Evolutionary conservation across 2,797 vertebrate species (phyloP).

Genomic region (Esox lucius): DNA sequence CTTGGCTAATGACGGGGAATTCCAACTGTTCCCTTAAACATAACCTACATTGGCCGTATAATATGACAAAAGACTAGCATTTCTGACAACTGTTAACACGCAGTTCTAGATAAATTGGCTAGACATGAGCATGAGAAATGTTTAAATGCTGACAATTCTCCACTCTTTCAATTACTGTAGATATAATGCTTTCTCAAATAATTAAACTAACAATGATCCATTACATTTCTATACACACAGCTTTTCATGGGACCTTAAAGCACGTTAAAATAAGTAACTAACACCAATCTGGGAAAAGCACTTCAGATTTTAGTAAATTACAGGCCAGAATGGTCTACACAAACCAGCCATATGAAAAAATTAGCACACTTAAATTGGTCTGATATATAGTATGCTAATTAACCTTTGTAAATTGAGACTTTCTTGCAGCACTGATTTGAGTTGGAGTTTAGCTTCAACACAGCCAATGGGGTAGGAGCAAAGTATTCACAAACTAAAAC

Average conservation of each 20-base stretch:
- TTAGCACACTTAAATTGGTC: background rate
- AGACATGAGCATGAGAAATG: slow-evolving; percentile 8
- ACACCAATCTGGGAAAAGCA: background rate
- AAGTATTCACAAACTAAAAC: background rate
- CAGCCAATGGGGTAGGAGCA: background rate
- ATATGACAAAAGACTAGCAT: slow-evolving; percentile 18
- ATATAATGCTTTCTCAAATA: background rate
- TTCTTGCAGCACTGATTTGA: slow-evolving; percentile 2
- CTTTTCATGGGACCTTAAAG: background rate
- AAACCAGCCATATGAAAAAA: background rate
- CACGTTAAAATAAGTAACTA: background rate
- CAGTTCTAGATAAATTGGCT: background rate
- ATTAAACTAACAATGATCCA: background rate
- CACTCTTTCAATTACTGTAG: background rate
- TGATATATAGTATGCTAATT: background rate
- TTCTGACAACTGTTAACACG: slow-evolving; percentile 17
- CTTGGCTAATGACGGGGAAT: slow-evolving; percentile 15
- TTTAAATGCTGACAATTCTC: background rate
- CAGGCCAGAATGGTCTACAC: background rate
- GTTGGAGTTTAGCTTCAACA: slow-evolving; percentile 12
- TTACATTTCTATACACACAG: background rate
- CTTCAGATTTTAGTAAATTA: background rate
- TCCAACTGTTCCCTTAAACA: background rate
- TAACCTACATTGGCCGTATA: slow-evolving; percentile 15
- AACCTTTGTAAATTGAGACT: slow-evolving; percentile 12